Base-by-base conservation (phyloP, 2,113 vertebrate genomes). In the Muscicapa adusta region DNA sequence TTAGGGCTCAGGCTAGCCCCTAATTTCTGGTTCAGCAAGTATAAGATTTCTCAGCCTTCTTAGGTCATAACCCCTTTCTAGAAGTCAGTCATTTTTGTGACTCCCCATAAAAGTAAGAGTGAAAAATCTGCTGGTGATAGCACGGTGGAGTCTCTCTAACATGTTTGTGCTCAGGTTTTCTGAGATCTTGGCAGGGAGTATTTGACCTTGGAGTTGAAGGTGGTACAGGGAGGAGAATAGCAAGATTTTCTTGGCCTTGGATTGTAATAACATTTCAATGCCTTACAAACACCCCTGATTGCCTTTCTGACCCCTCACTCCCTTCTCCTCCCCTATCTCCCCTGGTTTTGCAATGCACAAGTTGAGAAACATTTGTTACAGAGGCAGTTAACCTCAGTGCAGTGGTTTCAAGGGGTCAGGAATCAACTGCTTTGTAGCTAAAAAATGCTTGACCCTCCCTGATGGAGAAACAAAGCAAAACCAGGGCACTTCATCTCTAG, bases 231-330 rank as follows among this genome's bases (percentile, higher is more conserved):
- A 92, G 94, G 89, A 84, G 70, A 87, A 74, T 0, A 74, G 60
- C 31, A 84, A 87, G 65, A 87, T 92, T 94, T 93, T 96, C 87
- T 92, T 94, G 91, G 87, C 80, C 84, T 92, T 77, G 48, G 77
- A 87, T 36, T 94, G 42, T 51, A 92, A 92, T 81, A 94, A 91
- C 71, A 95, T 72, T 93, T 94, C 85, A 93, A 3, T 85, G 67
- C 78, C 42, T 94, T 81, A 22, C 42, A 88, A 88, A 50, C 78
- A 70, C 57, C 80, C 48, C 22, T 36, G 57, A 70, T 47, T 95
- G 90, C 66, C 92, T 91, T 95, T 95, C 88, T 96, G 93, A 96
- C 88, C 90, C 85, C 67, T 93, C 66, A 85, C 81, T 95, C 92
- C 92, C 92, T 96, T 94, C 62, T 93, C 65, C 84, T 94, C 48